Conservation (phyloP, 2,113 vertebrate genomes). For the human (Homo sapiens) region GRCh38 chr5:59614501-59615000, state of each 20-base stretch:
- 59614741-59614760: neutral
- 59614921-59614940: no score
- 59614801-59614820: neutral
- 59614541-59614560: neutral
- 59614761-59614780: neutral
- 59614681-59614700: neutral
- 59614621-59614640: neutral
- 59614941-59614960: no score
- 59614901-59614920: no score
- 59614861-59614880: no score
- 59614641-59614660: neutral
- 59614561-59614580: neutral
- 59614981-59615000: no score
- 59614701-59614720: neutral
- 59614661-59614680: neutral
- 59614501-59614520: neutral
- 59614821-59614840: neutral
- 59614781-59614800: neutral
- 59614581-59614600: neutral
- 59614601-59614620: neutral
- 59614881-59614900: no score
- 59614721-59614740: neutral
- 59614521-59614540: neutral
- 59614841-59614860: no score
- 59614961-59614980: no score